These are phyloP conservation scores for Hydra vulgaris DNA, from an alignment of 30 jellyfish, hydroid and myxozoan genomes.

Conservation along the genomic window DNA sequence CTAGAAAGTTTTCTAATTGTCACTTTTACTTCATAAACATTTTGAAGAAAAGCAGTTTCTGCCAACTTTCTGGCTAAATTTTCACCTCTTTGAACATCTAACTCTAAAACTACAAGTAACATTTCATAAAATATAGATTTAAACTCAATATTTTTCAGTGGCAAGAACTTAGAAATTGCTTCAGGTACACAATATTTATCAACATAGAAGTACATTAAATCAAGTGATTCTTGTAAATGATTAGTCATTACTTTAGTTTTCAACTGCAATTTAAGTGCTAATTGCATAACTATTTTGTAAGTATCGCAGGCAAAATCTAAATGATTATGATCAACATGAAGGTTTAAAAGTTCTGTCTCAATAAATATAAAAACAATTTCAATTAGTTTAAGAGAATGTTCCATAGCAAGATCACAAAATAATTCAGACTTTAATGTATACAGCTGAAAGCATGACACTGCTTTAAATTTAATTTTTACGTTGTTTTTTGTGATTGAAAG, in stretches of 20 bases:
- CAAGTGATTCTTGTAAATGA: neutral
- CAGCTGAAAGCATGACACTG: constrained; percentile 6
- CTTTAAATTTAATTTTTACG: neutral
- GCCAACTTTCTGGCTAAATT: constrained; percentile 48
- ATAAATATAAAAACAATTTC: neutral
- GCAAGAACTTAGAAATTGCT: constrained; percentile 37
- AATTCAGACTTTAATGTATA: neutral
- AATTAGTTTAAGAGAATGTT: neutral
- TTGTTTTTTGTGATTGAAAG: neutral
- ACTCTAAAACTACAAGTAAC: constrained; percentile 26
- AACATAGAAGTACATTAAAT: neutral
- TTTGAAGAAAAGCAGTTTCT: constrained; percentile 48
- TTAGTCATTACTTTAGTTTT: neutral
- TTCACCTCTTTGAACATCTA: neutral
- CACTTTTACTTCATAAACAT: constrained; percentile 41
- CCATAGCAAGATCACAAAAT: neutral
- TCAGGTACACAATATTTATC: constrained; percentile 51
- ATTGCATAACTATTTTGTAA: neutral
- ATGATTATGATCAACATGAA: neutral
- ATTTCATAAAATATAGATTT: constrained; percentile 28
- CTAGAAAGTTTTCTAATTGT: constrained; percentile 1
- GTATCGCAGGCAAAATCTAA: neutral
- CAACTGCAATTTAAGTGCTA: neutral
- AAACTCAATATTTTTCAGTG: constrained; percentile 5
- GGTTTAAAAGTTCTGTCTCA: neutral